phyloP scores from a whole-genome alignment of 2,113 vertebrate species.

The Carassius gibelio region DNA sequence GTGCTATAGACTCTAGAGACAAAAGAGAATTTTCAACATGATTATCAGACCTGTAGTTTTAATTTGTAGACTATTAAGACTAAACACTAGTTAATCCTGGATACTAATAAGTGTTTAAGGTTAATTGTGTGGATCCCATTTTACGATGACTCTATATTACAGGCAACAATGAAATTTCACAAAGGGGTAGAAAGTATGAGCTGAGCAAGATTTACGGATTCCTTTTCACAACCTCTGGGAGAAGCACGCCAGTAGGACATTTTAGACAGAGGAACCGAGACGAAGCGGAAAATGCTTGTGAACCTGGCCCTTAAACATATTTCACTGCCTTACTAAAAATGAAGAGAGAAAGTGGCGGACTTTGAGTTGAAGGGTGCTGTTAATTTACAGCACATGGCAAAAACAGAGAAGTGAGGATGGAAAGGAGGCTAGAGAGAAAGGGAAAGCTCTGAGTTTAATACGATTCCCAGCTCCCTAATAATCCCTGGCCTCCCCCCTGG shows the following conservation, averaged over 20 bases:
- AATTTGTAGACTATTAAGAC: conserved; percentile 74
- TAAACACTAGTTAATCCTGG: conserved; percentile 62
- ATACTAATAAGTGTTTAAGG: conserved; percentile 61
- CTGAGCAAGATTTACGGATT: conserved; percentile 46
- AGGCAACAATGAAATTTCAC: conserved; percentile 61
- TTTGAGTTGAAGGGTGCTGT: conserved; percentile 49
- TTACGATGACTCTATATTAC: conserved; percentile 47
- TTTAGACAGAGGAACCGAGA: conserved; percentile 45
- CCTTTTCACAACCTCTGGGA: conserved; percentile 37
- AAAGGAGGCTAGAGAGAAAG: conserved; percentile 40
- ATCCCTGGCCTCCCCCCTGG: conserved; percentile 58
- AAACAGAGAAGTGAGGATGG: conserved; percentile 51
- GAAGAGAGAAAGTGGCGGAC: conserved; percentile 46
- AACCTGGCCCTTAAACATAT: conserved; percentile 56
- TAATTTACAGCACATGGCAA: conserved; percentile 68
- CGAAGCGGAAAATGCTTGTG: conserved; percentile 49
- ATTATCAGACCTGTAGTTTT: conserved; percentile 43
- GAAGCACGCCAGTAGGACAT: conserved; percentile 52
- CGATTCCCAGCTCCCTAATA: conserved; percentile 64
- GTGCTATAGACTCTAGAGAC: background rate
- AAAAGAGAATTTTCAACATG: conserved; percentile 1
- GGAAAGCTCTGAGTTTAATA: conserved; percentile 54
- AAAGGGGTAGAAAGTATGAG: conserved; percentile 44
- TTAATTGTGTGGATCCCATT: conserved; percentile 68
- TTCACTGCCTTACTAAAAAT: conserved; percentile 57